These are phyloP conservation scores for Drosophila saltans DNA, from an alignment of 1,140 invertebrate species.

Conservation along the genomic window DNA sequence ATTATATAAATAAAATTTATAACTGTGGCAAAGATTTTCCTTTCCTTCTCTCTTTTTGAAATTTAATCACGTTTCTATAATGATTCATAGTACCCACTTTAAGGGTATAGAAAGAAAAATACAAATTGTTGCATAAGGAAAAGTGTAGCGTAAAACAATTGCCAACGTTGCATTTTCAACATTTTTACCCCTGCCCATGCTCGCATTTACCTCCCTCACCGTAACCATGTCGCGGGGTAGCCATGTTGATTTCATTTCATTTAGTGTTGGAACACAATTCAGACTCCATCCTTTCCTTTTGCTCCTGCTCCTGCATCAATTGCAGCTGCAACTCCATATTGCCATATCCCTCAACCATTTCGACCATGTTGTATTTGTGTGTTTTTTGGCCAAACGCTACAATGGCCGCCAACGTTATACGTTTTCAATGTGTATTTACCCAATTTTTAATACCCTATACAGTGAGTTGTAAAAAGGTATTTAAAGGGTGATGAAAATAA, in stretches of 20 bases:
- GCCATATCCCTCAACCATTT: conserved; percentile 15
- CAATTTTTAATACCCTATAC: background rate
- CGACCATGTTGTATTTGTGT: conserved; percentile 51
- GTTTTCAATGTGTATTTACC: conserved; percentile 26
- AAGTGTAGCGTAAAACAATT: conserved; percentile 55
- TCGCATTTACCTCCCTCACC: background rate
- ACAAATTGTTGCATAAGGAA: conserved; percentile 25
- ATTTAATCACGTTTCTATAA: no score
- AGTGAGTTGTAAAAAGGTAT: background rate
- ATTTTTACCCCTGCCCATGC: background rate
- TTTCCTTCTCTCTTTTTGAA: no score
- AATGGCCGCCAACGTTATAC: conserved; percentile 51
- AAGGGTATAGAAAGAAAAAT: background rate
- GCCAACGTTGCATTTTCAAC: conserved; percentile 67
- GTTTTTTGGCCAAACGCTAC: conserved; percentile 56
- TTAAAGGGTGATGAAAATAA: background rate
- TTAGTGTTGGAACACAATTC: conserved; percentile 42
- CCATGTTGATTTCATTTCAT: conserved; percentile 81
- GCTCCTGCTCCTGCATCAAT: background rate
- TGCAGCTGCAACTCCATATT: background rate
- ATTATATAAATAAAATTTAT: no score
- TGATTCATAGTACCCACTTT: background rate
- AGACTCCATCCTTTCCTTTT: background rate
- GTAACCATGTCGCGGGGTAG: conserved; percentile 36
- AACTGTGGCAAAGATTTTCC: no score